Evolutionary conservation across 2,113 vertebrate species (phyloP), one percentile per base, ranked within the genome.

Genomic region (Rhinolophus ferrumequinum): DNA sequence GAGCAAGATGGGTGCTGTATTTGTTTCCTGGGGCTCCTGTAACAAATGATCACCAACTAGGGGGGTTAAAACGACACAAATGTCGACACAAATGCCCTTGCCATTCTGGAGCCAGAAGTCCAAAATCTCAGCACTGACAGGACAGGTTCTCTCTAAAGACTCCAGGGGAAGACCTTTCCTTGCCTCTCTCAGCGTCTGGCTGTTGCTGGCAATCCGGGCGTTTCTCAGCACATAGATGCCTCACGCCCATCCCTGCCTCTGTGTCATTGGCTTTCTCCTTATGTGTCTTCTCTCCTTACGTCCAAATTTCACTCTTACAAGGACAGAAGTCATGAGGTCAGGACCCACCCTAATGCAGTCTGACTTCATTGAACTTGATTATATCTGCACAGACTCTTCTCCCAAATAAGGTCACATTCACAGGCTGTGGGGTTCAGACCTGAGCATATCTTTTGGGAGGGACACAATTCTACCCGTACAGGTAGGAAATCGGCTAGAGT

Each of bases 251-350:
- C 35, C 88, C 67, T 66, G 38, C 84, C 44, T 86, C 67, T 30
- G 0, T 58, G 1, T 35, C 82, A 50, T 0, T 5, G 28, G 21
- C 2, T 0, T 62, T 62, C 38, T 52, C 62, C 19, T 52, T 41
- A 70, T 38, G 24, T 35, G 38, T 76, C 38, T 90, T 75, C 44
- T 69, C 13, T 60, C 66, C 81, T 58, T 69, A 2, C 5, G 3
- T 54, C 30, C 77, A 62, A 72, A 67, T 16, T 7, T 77, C 30
- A 30, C 13, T 69, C 35, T 76, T 47, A 1, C 22, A 47, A 81
- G 69, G 52, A 70, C 9, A 30, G 50, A 64, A 54, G 30, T 62
- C 41, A 62, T 1, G 82, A n/a, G n/a, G n/a, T 58, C 2, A 92
- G 88, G 14, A 24, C 22, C n/a, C 10, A 73, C n/a, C 6, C n/a